Evolutionary conservation across 2,888 invertebrate genomes (phyloP), one percentile per base, ranked within the genome.

Genomic region (Drosophila sordidapex): DNA sequence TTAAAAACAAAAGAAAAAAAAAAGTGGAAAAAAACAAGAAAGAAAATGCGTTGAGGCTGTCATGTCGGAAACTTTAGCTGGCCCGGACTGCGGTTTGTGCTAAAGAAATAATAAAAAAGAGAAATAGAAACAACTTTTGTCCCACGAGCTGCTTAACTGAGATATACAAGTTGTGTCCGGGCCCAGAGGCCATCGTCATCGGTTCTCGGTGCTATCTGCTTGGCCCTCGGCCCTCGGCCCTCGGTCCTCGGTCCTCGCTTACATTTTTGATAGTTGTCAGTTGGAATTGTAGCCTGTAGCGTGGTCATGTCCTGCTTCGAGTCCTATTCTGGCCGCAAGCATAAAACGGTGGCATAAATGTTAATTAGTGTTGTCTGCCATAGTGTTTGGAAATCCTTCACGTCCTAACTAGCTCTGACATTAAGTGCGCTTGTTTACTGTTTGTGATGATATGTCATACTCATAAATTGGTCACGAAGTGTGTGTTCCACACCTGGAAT

Each of bases 141-240:
- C 59, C 80, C 78, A 76, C 76, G 65, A 80, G 76, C 80, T 79
- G 72, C 80, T 79, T 79, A 76, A 79, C 80, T 72, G 76, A 80
- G 80, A 76, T 79, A 80, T 80, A 72, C 72, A 76, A 65, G 64
- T 43, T 57, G 31, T 31, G 43, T 15, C 31, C 29, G 21, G 43
- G 40, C 40, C 56, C 29, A n/a, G n/a, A n/a, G 27, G 56, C 56
- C 29, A 40, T 57, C 43, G 40, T 31, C 40, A 38, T 29, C 40
- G 40, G 56, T 29, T n/a, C n/a, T n/a, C n/a, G 27, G 29, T 40
- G 18, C 38, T 7, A 27, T 33, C 4, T 51, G 15, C 52, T 18
- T 18, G 11, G 15, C 10, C 10, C 11, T 25, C 38, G 33, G 15
- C 10, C 10, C 11, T 25, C 38, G 33, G 18, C 49, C 15, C 11